Evolutionary conservation across 2,888 invertebrate species (phyloP).

Genomic region (Notodonta ziczac): DNA sequence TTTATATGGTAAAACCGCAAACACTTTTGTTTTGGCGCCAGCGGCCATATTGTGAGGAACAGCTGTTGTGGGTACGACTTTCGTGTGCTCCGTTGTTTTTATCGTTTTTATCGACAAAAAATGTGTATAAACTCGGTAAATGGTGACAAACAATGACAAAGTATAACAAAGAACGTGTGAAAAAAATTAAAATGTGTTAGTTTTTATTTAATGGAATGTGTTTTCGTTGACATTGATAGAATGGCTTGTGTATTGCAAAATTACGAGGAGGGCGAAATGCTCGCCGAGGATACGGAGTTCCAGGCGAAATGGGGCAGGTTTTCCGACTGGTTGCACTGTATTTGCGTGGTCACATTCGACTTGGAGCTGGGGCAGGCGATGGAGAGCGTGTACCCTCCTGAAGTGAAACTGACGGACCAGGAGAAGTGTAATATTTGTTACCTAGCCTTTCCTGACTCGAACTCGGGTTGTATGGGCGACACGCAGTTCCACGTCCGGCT

Average conservation of each 20-base stretch:
- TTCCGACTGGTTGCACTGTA: constrained; percentile 98
- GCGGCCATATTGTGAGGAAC: constrained; percentile 79
- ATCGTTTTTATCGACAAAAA: constrained; percentile 55
- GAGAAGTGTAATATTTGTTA: constrained; percentile 98
- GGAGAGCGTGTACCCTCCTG: constrained; percentile 94
- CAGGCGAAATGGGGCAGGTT: constrained; percentile 88
- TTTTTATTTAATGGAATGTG: constrained; percentile 46
- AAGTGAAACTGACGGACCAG: constrained; percentile 91
- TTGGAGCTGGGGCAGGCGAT: constrained; percentile 99
- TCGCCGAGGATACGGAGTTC: constrained; percentile 68
- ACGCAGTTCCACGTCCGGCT: constrained; percentile 98
- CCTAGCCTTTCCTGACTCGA: constrained; percentile 99
- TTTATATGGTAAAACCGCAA: constrained; percentile 15
- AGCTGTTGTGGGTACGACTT: constrained; percentile 70
- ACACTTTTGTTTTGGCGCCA: constrained; percentile 76
- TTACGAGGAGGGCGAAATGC: constrained; percentile 63
- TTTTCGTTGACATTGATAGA: constrained; percentile 45
- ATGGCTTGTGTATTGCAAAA: constrained; percentile 76
- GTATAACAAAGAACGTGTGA: constrained; percentile 41
- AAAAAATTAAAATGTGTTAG: constrained; percentile 35
- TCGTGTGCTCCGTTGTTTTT: constrained; percentile 65
- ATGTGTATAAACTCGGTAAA: constrained; percentile 41
- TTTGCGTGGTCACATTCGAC: constrained; percentile 99
- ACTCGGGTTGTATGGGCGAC: constrained; percentile 99
- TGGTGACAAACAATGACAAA: constrained; percentile 53